Conservation (phyloP, 2,797 vertebrate genomes). For the Acipenser ruthenus region DNA sequence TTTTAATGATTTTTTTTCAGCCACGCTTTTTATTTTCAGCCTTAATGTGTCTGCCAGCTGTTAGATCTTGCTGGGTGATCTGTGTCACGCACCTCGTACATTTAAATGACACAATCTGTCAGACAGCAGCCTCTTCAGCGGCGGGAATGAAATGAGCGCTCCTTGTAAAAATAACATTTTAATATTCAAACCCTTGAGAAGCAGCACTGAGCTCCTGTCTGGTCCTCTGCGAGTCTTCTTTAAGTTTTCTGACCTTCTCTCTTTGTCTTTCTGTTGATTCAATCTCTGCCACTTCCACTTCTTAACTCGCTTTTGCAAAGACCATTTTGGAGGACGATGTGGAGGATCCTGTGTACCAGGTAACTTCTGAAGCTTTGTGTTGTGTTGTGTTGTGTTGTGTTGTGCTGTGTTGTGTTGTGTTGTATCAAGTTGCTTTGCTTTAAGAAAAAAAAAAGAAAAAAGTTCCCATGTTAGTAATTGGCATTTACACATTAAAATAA, state of each 20-base stretch:
- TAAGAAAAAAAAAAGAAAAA: constrained; percentile 24
- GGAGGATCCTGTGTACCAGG: constrained; percentile 98
- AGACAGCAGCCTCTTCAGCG: constrained; percentile 1
- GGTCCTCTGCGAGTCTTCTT: constrained; percentile 1
- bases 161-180: constrained; percentile 16
- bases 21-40: background rate
- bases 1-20: too few species aligned
- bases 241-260: constrained; percentile 28
- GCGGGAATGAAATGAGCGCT: background rate
- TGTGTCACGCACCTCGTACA: constrained; percentile 17
- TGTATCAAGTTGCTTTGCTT: constrained; percentile 39
- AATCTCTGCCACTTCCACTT: constrained; percentile 52
- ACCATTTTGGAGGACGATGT: constrained; percentile 99
- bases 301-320: constrained; percentile 63
- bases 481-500: constrained; percentile 28
- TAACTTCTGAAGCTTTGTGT: constrained; percentile 63
- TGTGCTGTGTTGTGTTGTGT: constrained; percentile 18
- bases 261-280: constrained; percentile 49
- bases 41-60: constrained; percentile 10
- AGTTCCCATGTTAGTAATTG: constrained; percentile 16
- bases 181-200: constrained; percentile 17
- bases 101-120: constrained; percentile 25
- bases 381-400: too few species aligned
- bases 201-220: constrained; percentile 13
- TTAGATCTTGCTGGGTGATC: constrained; percentile 18